phyloP scores from a whole-genome alignment of 1,140 invertebrate genomes.

The Drosophila lacertosa region DNA sequence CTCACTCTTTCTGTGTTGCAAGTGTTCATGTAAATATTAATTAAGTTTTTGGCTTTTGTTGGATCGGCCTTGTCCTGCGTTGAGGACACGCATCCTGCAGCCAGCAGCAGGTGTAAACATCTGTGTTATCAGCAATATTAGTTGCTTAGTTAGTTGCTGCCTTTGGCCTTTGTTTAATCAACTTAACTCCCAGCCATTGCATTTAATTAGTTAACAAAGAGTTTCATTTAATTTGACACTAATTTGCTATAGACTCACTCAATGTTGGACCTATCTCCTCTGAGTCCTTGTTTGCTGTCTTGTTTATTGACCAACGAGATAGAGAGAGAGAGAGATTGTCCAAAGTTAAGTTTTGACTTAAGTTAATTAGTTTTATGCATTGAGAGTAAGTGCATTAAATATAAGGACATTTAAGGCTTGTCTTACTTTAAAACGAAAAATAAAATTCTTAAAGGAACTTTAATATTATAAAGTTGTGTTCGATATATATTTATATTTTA shows the following conservation, averaged over 20 bases:
- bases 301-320: slow-evolving; percentile 5
- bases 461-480: too few species aligned
- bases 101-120: slow-evolving; percentile 29
- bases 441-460: too few species aligned
- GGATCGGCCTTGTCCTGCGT: slow-evolving; percentile 34
- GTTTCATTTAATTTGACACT: slow-evolving; percentile 68
- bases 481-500: too few species aligned
- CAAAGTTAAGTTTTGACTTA: background rate
- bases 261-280: slow-evolving; percentile 17
- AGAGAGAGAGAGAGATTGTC: slow-evolving; percentile 11
- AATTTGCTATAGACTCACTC: slow-evolving; percentile 48
- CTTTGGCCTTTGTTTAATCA: slow-evolving; percentile 63
- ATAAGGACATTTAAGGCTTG: too few species aligned
- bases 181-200: slow-evolving; percentile 33
- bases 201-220: slow-evolving; percentile 73
- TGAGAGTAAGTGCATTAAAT: too few species aligned
- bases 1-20: slow-evolving; percentile 1
- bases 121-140: slow-evolving; percentile 60
- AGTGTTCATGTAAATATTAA: slow-evolving; percentile 78
- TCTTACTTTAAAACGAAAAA: too few species aligned
- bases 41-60: slow-evolving; percentile 79
- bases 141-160: slow-evolving; percentile 56
- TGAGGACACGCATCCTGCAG: background rate
- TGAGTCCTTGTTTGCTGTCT: slow-evolving; percentile 19
- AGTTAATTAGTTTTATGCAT: background rate